These are phyloP conservation scores for Augiades crinisus DNA, from an alignment of 2,888 invertebrate species.

Conservation along the genomic window DNA sequence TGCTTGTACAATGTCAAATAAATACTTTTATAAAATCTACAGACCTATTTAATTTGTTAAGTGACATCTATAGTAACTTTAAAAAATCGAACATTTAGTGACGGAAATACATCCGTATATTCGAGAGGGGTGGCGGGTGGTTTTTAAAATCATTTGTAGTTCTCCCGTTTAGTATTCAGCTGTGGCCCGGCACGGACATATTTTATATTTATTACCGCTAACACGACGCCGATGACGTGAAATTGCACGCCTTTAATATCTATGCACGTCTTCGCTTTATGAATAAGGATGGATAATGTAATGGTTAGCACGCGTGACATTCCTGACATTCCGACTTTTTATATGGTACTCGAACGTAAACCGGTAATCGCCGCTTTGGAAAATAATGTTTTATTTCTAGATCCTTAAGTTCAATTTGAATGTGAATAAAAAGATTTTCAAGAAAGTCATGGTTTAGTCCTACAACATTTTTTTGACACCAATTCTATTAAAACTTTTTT, in stretches of 20 bases:
- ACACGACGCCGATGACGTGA: conserved; percentile 50
- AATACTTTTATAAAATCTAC: too few relatives aligned
- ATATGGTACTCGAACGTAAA: not conserved
- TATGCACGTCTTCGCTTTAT: conserved; percentile 45
- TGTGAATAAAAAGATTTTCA: too few relatives aligned
- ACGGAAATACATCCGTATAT: not conserved
- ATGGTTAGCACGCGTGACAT: conserved; percentile 11
- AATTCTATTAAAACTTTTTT: too few relatives aligned
- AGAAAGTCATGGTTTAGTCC: too few relatives aligned
- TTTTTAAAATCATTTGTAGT: conserved; percentile 68
- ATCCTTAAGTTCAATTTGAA: too few relatives aligned
- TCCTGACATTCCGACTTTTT: not conserved
- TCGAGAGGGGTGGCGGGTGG: conserved; percentile 25
- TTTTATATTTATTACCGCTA: conserved; percentile 72
- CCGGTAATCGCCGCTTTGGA: not conserved
- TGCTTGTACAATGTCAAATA: too few relatives aligned
- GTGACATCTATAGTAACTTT: too few relatives aligned
- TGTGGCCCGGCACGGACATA: conserved; percentile 53
- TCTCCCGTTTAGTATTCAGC: conserved; percentile 64
- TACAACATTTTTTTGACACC: too few relatives aligned
- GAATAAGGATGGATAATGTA: conserved; percentile 26
- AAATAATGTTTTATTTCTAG: too few relatives aligned
- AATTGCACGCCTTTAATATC: conserved; percentile 58
- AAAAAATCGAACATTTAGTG: not conserved
- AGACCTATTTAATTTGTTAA: too few relatives aligned